These are phyloP conservation scores for Willisornis vidua DNA, from an alignment of 2,113 vertebrate genomes.

Conservation along the genomic window DNA sequence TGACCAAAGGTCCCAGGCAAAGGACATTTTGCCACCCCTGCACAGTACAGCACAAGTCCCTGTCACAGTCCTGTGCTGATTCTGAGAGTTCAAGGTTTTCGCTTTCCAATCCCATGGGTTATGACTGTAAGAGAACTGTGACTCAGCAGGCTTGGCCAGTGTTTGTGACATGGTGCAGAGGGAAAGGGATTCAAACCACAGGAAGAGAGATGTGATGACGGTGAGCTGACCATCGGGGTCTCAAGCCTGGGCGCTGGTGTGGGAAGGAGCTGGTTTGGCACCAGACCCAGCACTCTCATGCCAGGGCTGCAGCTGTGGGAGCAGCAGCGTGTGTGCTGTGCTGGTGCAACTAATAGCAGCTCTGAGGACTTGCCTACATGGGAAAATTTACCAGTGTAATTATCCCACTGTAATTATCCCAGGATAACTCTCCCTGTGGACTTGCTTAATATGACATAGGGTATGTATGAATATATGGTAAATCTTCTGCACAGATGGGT, in stretches of 20 bases:
- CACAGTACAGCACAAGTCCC: neutral
- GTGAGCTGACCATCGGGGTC: neutral
- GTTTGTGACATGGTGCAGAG: accelerated
- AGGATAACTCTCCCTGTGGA: conserved; percentile 10
- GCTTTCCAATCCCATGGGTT: neutral
- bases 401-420: conserved; percentile 30
- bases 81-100: neutral
- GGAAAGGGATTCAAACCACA: neutral
- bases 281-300: accelerated
- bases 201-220: neutral
- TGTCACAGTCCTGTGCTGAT: accelerated
- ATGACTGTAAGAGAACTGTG: neutral
- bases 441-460: neutral
- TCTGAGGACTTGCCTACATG: conserved; percentile 16
- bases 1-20: neutral
- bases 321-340: neutral
- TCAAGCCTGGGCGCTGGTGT: neutral
- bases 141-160: accelerated
- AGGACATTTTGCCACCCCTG: accelerated
- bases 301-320: neutral
- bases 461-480: neutral
- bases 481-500: neutral
- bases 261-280: neutral
- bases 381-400: neutral
- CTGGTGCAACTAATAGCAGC: neutral